Percentiles rank a stretch among this genome's conserved stretches.
Conservation (phyloP, 2,888 invertebrate species). For the Ethmia dodecea region DNA sequence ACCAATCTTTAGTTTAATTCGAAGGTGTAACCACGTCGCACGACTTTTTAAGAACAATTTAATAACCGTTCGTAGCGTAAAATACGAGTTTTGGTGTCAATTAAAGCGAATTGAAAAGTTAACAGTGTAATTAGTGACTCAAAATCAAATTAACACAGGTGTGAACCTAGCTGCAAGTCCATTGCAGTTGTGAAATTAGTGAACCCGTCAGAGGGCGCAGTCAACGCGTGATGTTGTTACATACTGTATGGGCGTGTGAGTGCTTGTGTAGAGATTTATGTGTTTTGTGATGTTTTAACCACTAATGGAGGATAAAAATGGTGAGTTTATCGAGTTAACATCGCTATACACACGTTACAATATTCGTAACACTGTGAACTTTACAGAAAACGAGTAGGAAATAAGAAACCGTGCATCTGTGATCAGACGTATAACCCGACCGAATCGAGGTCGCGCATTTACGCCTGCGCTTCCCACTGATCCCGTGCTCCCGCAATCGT, state of each 20-base stretch:
- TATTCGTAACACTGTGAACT: slow-evolving; percentile 35
- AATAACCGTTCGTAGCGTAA: slow-evolving; percentile 7
- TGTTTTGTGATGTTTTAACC: slow-evolving; percentile 70
- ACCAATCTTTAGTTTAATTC: slow-evolving; percentile 22
- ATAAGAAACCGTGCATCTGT: slow-evolving; percentile 67
- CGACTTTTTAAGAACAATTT: slow-evolving; percentile 9
- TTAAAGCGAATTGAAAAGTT: slow-evolving; percentile 28
- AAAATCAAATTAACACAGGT: slow-evolving; percentile 49
- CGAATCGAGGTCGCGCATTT: slow-evolving; percentile 52
- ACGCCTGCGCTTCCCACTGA: slow-evolving; percentile 38
- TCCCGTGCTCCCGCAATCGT: slow-evolving; percentile 39
- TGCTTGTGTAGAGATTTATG: slow-evolving; percentile 70
- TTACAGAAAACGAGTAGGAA: slow-evolving; percentile 55
- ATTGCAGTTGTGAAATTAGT: slow-evolving; percentile 27
- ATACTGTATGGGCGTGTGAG: slow-evolving; percentile 73
- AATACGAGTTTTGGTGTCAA: slow-evolving; percentile 24
- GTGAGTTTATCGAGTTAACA: slow-evolving; percentile 50
- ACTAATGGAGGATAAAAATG: slow-evolving; percentile 58
- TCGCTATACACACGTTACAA: slow-evolving; percentile 20
- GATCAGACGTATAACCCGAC: slow-evolving; percentile 62
- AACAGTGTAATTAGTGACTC: slow-evolving; percentile 29
- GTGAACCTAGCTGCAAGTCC: slow-evolving; percentile 54
- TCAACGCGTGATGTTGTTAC: slow-evolving; percentile 73
- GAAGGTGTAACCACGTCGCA: slow-evolving; percentile 10
- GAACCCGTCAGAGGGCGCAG: slow-evolving; percentile 67